phyloP scores from a whole-genome alignment of 2,888 invertebrate species.

The Erebia epiphron region DNA sequence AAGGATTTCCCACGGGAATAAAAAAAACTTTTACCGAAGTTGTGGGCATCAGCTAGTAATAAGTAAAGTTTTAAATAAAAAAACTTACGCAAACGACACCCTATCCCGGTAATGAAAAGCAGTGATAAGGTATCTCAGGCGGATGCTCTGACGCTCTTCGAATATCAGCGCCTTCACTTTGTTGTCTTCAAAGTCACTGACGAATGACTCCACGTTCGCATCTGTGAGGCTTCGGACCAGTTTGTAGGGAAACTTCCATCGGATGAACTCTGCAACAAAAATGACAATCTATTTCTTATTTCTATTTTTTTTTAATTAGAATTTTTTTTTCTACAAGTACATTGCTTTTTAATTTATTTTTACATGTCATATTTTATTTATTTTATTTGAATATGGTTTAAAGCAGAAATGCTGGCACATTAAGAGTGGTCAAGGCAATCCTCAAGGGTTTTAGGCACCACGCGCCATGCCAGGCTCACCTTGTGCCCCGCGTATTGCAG shows the following conservation, averaged over 20 bases:
- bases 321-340: too few relatives aligned
- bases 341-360: too few relatives aligned
- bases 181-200: slow-evolving; percentile 96
- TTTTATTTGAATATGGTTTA: too few relatives aligned
- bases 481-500: not conserved
- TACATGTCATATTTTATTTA: too few relatives aligned
- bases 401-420: too few relatives aligned
- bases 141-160: slow-evolving; percentile 88
- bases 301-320: too few relatives aligned
- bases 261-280: slow-evolving; percentile 88
- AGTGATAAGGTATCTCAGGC: slow-evolving; percentile 93
- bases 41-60: too few relatives aligned
- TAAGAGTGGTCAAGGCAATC: too few relatives aligned
- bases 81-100: slow-evolving; percentile 92
- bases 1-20: too few relatives aligned
- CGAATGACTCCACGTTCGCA: slow-evolving; percentile 88
- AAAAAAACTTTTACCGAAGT: too few relatives aligned
- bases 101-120: slow-evolving; percentile 93
- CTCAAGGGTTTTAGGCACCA: slow-evolving; percentile 62
- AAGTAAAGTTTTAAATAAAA: too few relatives aligned
- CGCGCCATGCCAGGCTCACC: slow-evolving; percentile 73
- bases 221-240: slow-evolving; percentile 88
- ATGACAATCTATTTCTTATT: not conserved
- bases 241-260: slow-evolving; percentile 93
- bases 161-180: slow-evolving; percentile 94